Evolutionary conservation across 1,140 invertebrate species (phyloP).

Genomic region (Aphelenchoides fujianensis): DNA sequence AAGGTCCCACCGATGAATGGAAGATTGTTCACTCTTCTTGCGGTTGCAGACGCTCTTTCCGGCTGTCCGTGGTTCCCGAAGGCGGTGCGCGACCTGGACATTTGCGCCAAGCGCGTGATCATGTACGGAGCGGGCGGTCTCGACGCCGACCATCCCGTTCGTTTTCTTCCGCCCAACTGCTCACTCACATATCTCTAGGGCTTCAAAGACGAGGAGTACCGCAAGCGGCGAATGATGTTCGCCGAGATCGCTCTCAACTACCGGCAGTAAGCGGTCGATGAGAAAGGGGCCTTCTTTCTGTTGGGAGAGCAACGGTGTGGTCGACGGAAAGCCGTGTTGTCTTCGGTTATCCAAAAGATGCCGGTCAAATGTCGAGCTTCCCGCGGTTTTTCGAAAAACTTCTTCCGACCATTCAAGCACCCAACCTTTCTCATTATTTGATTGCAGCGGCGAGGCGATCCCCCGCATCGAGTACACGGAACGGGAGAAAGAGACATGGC

Average conservation of each 20-base stretch:
- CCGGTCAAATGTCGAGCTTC: too few relatives aligned
- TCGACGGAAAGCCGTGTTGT: not conserved
- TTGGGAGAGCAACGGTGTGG: not conserved
- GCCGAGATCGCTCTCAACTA: slow-evolving; percentile 89
- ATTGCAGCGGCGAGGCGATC: slow-evolving; percentile 81
- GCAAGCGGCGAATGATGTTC: slow-evolving; percentile 85
- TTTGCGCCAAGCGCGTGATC: slow-evolving; percentile 76
- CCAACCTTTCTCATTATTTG: too few relatives aligned
- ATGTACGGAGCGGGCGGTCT: slow-evolving; percentile 84
- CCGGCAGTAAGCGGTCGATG: slow-evolving; percentile 73
- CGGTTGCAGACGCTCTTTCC: slow-evolving; percentile 57
- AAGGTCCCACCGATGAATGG: slow-evolving; percentile 39
- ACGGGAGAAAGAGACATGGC: slow-evolving; percentile 91
- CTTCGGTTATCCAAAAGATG: too few relatives aligned
- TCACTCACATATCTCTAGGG: slow-evolving; percentile 75
- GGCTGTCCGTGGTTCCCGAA: slow-evolving; percentile 94
- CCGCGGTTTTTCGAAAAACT: too few relatives aligned
- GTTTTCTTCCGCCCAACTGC: slow-evolving; percentile 36
- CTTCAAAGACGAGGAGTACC: slow-evolving; percentile 92
- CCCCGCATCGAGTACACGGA: slow-evolving; percentile 86
- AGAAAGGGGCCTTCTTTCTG: slow-evolving; percentile 1
- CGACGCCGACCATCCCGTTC: slow-evolving; percentile 93
- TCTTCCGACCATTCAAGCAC: too few relatives aligned
- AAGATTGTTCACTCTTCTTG: not conserved
- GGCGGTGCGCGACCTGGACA: slow-evolving; percentile 86